phyloP scores from a whole-genome alignment of 53 echinoderm and acorn worm genomes.

The Henricia sp. region DNA sequence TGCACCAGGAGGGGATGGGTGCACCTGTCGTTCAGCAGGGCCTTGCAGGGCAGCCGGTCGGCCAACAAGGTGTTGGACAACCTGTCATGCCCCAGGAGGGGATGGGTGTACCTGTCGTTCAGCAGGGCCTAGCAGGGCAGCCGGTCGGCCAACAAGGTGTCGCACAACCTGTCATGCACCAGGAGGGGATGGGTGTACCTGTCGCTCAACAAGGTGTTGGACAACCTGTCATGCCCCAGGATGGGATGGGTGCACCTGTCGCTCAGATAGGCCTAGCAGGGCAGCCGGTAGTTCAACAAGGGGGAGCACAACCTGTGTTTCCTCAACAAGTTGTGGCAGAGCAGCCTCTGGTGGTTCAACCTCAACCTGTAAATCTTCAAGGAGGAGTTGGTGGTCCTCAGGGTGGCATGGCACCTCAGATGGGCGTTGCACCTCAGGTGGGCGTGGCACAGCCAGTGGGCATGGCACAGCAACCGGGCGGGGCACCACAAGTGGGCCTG shows the following conservation, averaged over 20 bases:
- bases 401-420: conserved; percentile 33
- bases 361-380: background rate
- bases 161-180: no score
- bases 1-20: conserved; percentile 27
- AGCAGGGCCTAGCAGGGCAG: no score
- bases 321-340: background rate
- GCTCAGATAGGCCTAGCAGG: background rate
- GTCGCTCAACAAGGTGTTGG: no score
- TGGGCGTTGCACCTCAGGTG: conserved; percentile 16
- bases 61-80: conserved; percentile 1
- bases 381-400: background rate
- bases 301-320: conserved; percentile 3
- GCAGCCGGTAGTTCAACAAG: background rate
- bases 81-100: no score
- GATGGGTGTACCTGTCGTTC: no score
- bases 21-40: conserved; percentile 43
- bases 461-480: background rate
- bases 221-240: no score
- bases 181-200: no score
- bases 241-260: no score
- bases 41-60: conserved; percentile 9
- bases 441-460: background rate
- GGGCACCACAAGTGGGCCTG: conserved; percentile 23
- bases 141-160: no score
- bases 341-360: background rate